Percentiles rank a stretch among this genome's conserved stretches.
Conservation (phyloP, 2,888 invertebrate species). For the Julus scanicus region DNA sequence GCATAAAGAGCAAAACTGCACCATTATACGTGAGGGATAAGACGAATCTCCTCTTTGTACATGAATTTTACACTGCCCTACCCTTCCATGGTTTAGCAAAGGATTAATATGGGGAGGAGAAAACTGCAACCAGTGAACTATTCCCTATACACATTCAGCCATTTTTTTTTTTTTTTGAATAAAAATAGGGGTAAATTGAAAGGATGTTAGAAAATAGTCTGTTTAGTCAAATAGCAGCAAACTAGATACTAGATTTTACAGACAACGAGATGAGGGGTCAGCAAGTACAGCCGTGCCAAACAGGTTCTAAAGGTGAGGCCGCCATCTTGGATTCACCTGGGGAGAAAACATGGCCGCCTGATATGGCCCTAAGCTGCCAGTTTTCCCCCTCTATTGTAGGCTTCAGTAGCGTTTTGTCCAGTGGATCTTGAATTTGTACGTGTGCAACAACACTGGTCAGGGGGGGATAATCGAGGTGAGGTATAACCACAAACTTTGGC, state of each 20-base stretch:
- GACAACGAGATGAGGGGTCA: background rate
- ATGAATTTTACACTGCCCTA: constrained; percentile 41
- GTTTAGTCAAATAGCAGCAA: constrained; percentile 8
- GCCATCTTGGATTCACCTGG: constrained; percentile 45
- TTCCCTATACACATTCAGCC: background rate
- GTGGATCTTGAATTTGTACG: constrained; percentile 16
- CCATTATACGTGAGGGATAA: background rate
- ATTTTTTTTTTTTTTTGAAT: too few relatives aligned
- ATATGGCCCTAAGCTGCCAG: constrained; percentile 8
- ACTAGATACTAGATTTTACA: background rate
- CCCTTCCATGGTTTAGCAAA: constrained; percentile 37
- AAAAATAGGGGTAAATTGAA: constrained; percentile 32
- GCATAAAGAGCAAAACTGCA: constrained; percentile 38
- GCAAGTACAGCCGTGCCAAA: background rate
- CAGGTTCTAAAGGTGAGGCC: background rate
- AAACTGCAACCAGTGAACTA: background rate
- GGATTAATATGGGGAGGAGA: constrained; percentile 20
- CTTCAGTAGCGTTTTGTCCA: constrained; percentile 24
- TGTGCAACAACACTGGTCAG: constrained; percentile 40
- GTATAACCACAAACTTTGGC: background rate
- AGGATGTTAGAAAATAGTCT: constrained; percentile 23
- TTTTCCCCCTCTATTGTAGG: background rate
- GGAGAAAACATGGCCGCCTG: constrained; percentile 5
- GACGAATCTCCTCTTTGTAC: constrained; percentile 8
- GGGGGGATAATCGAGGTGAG: background rate